Percentiles rank a stretch among this genome's conserved stretches.
These are phyloP conservation scores for Tetropium fuscum DNA, from an alignment of 2,888 invertebrate genomes.

Conservation along the genomic window DNA sequence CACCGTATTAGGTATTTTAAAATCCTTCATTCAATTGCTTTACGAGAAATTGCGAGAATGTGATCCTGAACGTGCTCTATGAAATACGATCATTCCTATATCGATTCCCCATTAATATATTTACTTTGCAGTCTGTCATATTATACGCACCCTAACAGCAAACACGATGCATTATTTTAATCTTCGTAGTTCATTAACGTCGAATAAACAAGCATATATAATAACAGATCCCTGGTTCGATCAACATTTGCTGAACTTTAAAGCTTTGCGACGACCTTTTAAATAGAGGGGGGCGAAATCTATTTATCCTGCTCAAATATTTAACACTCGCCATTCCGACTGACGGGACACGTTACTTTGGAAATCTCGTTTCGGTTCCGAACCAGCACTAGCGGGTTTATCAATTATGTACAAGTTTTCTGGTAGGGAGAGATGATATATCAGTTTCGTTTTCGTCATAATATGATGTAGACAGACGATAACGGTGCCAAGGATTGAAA, in stretches of 20 bases:
- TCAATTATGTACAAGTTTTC: too few species aligned
- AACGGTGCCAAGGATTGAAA: too few species aligned
- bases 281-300: slow-evolving; percentile 50
- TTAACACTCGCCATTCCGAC: slow-evolving; percentile 53
- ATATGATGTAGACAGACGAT: too few species aligned
- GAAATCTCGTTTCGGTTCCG: slow-evolving; percentile 44
- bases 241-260: slow-evolving; percentile 45
- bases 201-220: slow-evolving; percentile 38
- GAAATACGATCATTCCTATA: too few species aligned
- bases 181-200: slow-evolving; percentile 47
- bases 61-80: too few species aligned
- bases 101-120: slow-evolving; percentile 28
- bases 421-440: too few species aligned
- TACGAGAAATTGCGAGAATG: too few species aligned
- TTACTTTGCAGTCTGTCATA: background rate
- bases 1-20: too few species aligned
- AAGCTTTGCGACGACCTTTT: slow-evolving; percentile 41
- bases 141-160: slow-evolving; percentile 30
- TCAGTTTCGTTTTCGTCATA: too few species aligned
- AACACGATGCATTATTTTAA: slow-evolving; percentile 41
- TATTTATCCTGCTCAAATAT: slow-evolving; percentile 59
- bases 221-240: slow-evolving; percentile 39
- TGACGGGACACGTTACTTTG: slow-evolving; percentile 46
- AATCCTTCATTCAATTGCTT: too few species aligned
- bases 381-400: too few species aligned